phyloP scores from a whole-genome alignment of 2,888 invertebrate genomes.

The Globia sparganii region DNA sequence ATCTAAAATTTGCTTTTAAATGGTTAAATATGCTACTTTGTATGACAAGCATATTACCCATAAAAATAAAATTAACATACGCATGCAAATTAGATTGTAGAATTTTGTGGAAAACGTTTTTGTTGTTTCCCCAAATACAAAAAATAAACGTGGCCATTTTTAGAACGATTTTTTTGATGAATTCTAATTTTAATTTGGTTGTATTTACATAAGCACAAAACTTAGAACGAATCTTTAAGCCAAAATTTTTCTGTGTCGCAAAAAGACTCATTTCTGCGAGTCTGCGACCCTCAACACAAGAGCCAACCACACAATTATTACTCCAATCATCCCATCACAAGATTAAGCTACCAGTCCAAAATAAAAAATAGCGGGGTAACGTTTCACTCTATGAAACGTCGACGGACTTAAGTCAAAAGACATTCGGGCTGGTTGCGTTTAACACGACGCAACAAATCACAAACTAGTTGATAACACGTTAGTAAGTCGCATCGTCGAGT shows the following conservation, averaged over 20 bases:
- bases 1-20: not conserved
- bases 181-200: not conserved
- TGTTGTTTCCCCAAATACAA: not conserved
- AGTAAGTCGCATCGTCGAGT: not conserved
- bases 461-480: too few species aligned
- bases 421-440: not conserved
- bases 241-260: not conserved
- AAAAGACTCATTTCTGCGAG: too few species aligned
- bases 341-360: not conserved
- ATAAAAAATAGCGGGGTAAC: not conserved
- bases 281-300: not conserved
- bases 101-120: slow-evolving; percentile 26
- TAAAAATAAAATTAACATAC: slow-evolving; percentile 44
- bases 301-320: slow-evolving; percentile 8
- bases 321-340: not conserved
- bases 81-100: slow-evolving; percentile 40
- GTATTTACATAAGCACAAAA: not conserved
- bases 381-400: not conserved
- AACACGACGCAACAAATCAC: too few species aligned
- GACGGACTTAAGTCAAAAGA: not conserved
- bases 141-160: not conserved
- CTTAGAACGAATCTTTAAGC: not conserved
- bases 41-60: slow-evolving; percentile 25
- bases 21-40: slow-evolving; percentile 28
- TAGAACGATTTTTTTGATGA: not conserved